phyloP scores from a whole-genome alignment of 1,140 invertebrate species.

The Vollenhovia emeryi region DNA sequence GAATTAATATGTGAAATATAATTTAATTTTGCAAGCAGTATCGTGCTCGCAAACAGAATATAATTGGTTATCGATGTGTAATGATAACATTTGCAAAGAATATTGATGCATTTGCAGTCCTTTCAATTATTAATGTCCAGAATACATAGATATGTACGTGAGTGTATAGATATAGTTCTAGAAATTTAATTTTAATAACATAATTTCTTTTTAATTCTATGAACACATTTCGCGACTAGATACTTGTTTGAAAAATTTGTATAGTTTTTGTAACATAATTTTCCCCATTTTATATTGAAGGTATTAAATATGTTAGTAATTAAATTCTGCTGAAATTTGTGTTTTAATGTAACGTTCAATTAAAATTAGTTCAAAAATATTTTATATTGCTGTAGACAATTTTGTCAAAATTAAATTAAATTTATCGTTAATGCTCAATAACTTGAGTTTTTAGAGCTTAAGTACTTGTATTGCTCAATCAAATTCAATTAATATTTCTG shows the following conservation, averaged over 20 bases:
- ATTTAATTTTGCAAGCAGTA: slow-evolving; percentile 57
- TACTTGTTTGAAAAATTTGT: not conserved
- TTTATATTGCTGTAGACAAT: not conserved
- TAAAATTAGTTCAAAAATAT: slow-evolving; percentile 11
- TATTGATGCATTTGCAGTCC: not conserved
- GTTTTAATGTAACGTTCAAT: not conserved
- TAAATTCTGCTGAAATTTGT: not conserved
- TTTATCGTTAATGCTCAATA: not conserved
- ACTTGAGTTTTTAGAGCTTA: not conserved
- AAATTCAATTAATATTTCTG: not conserved
- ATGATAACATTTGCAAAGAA: slow-evolving; percentile 34
- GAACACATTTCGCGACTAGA: not conserved
- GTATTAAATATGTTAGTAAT: not conserved
- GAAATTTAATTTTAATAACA: not conserved
- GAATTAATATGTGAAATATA: slow-evolving; percentile 64
- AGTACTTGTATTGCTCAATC: not conserved
- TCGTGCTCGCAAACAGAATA: slow-evolving; percentile 36
- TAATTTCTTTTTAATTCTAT: not conserved
- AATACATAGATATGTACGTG: not conserved
- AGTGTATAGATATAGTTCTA: not conserved
- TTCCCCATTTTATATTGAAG: no score
- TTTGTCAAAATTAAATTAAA: not conserved
- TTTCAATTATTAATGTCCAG: slow-evolving; percentile 33
- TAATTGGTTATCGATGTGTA: slow-evolving; percentile 31
- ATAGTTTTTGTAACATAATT: not conserved